phyloP scores from a whole-genome alignment of 2,888 invertebrate genomes.

The Philereme transversata region DNA sequence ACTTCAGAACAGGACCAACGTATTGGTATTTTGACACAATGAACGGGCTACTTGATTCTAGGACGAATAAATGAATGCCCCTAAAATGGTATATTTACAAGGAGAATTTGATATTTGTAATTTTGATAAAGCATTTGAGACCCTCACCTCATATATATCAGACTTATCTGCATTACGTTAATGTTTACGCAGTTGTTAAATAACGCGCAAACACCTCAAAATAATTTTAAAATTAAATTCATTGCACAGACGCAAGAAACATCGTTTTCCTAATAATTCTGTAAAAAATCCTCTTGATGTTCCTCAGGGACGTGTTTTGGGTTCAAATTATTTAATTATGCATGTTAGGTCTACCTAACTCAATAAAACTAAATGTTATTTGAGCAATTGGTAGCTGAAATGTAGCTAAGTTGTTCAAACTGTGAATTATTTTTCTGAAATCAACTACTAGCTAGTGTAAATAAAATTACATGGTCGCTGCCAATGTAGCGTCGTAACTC shows the following conservation, averaged over 20 bases:
- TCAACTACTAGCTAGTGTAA: background rate
- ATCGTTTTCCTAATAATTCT: too few species aligned
- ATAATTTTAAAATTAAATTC: background rate
- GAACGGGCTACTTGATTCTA: conserved; percentile 19
- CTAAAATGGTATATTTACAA: too few species aligned
- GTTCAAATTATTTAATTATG: background rate
- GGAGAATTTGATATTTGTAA: too few species aligned
- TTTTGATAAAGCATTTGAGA: background rate
- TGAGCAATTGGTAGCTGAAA: background rate
- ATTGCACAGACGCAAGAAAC: background rate
- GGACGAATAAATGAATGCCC: background rate
- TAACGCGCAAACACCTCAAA: background rate
- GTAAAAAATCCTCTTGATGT: background rate
- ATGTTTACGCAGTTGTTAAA: background rate
- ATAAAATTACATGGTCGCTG: background rate
- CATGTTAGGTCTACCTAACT: background rate
- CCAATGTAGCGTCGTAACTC: background rate
- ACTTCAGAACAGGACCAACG: background rate
- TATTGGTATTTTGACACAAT: conserved; percentile 3
- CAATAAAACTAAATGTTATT: background rate
- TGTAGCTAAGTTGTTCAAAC: background rate
- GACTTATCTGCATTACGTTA: background rate
- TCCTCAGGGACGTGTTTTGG: background rate
- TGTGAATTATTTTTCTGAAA: background rate
- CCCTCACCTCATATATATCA: background rate